phyloP scores from a whole-genome alignment of 2,888 invertebrate species.

The Heliconius hortense region DNA sequence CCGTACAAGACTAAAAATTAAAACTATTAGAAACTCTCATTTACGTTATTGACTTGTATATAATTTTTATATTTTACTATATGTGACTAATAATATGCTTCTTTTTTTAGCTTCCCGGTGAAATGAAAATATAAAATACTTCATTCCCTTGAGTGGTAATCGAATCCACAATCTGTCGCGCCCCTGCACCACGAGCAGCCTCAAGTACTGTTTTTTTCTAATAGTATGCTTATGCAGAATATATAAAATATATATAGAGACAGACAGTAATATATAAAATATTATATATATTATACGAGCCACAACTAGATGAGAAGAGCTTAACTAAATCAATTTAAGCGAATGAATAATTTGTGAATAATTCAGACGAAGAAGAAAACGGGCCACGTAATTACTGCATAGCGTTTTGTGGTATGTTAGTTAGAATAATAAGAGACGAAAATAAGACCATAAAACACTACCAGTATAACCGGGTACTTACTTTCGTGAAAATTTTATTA shows the following conservation, averaged over 20 bases:
- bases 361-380: constrained; percentile 51
- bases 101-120: no score
- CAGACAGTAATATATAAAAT: background rate
- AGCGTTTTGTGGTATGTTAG: constrained; percentile 59
- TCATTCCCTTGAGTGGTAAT: no score
- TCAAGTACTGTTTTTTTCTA: no score
- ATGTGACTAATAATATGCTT: no score
- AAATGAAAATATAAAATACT: no score
- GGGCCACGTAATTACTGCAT: constrained; percentile 55
- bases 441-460: constrained; percentile 51
- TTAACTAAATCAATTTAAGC: constrained; percentile 20
- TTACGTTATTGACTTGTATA: no score
- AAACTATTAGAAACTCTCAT: background rate
- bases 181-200: no score
- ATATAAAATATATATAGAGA: background rate
- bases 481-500: constrained; percentile 38
- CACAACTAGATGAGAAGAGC: constrained; percentile 7
- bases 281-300: background rate
- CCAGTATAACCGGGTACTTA: constrained; percentile 26
- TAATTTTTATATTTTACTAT: no score
- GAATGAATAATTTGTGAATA: constrained; percentile 30
- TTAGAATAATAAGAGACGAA: constrained; percentile 59
- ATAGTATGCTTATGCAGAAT: no score
- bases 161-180: no score
- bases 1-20: background rate